Evolutionary conservation across 1,140 invertebrate species (phyloP), one percentile per base, ranked within the genome.

Genomic region (Trypoxylus dichotomus): DNA sequence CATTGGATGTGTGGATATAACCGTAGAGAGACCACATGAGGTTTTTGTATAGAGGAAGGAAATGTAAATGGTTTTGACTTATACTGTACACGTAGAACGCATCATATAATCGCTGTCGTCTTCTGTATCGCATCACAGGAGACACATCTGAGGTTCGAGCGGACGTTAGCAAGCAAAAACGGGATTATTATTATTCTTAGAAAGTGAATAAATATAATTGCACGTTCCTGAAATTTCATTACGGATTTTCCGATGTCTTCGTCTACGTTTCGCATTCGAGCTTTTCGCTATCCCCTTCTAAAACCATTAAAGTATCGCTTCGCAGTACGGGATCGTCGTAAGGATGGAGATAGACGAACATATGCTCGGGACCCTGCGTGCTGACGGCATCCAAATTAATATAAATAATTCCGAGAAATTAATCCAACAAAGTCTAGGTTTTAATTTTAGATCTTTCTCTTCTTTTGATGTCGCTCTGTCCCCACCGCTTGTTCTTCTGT

Each of bases 341-440:
- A 19, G 19, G 47, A 54, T 19, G 21, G 63, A 71, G 25, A 71
- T 13, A 71, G 63, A 25, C 63, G 63, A 15, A 71, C 63, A 32
- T 71, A 24, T 32, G 29, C 63, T 27, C 47, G 47, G 19, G 19
- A 54, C 47, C 47, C 47, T 21, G 47, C 15, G 29, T 3, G 63
- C 63, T 71, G 63, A 71, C 63, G 63, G 63, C 63, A 29, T 24
- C 10, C 24, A 71, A 71, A 71, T 71, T 71, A 71, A 71, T 71
- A 77, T 77, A 54, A 54, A 54, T 54, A 77, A 76, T 83, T 83
- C 82, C 76, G 54, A 81, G 82, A 83, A 83, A 83, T 83, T 83
- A 83, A 83, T 83, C 81, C 82, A 82, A 81, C 80, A 81, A 81
- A 81, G 81, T 82, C 80, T 81, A 81, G n/a, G 78, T 82, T 83